Conservation (phyloP, 2,888 invertebrate species). For the Pristionchus fissidentatus region DNA sequence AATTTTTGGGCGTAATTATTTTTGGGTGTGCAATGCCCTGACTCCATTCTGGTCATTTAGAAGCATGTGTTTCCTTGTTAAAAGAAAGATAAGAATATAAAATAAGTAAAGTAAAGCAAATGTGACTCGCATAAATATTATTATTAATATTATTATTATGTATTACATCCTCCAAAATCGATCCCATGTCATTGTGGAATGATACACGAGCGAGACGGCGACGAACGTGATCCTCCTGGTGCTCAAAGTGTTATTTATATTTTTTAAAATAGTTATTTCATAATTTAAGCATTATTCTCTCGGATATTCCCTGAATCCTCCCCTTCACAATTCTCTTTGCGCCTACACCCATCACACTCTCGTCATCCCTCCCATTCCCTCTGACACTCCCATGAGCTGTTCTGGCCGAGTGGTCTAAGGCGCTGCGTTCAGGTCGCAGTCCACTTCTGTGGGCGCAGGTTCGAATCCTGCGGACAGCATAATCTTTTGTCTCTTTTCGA, state of each 20-base stretch:
- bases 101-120: too few species aligned
- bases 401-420: conserved; percentile 86
- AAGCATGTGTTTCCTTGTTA: too few species aligned
- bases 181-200: conserved; percentile 41
- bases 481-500: neutral
- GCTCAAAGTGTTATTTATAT: conserved; percentile 1
- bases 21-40: too few species aligned
- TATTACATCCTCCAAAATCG: conserved; percentile 27
- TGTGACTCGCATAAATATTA: neutral
- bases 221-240: conserved; percentile 45
- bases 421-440: conserved; percentile 87
- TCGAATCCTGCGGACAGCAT: conserved; percentile 65
- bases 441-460: conserved; percentile 76
- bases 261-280: neutral
- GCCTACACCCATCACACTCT: neutral
- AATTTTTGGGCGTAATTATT: too few species aligned
- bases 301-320: neutral
- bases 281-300: too few species aligned
- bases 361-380: neutral
- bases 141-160: neutral
- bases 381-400: conserved; percentile 49
- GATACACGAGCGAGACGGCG: conserved; percentile 34
- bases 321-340: neutral
- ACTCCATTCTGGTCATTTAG: too few species aligned
- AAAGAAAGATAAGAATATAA: too few species aligned